These are phyloP conservation scores for Eucera pruinosa DNA, from an alignment of 2,888 invertebrate species.

Conservation along the genomic window DNA sequence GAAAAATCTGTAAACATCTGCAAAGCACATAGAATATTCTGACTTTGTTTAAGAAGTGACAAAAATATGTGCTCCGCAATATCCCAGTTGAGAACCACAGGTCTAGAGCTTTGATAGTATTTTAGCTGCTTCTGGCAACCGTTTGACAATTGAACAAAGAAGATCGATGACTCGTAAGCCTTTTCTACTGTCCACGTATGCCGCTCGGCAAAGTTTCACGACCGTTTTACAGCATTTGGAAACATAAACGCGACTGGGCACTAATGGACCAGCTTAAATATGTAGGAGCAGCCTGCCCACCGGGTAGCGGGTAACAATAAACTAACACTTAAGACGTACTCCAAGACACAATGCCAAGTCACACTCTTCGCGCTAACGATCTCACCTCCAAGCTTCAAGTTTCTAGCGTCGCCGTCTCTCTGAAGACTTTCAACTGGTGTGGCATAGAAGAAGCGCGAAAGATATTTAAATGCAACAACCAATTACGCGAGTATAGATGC, in stretches of 20 bases:
- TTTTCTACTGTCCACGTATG: constrained; percentile 13
- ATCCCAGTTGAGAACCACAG: too few species aligned
- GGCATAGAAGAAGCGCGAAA: constrained; percentile 13
- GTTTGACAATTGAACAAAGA: too few species aligned
- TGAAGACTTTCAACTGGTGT: constrained; percentile 31
- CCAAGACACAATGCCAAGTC: constrained; percentile 81
- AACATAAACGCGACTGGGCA: constrained; percentile 58
- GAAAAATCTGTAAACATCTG: too few species aligned
- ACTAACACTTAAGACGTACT: constrained; percentile 81
- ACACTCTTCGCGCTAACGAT: constrained; percentile 82
- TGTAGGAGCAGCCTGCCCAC: constrained; percentile 78
- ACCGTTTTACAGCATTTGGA: constrained; percentile 58
- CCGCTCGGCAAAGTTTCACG: constrained; percentile 11
- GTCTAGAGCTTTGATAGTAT: too few species aligned
- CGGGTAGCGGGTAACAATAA: constrained; percentile 83
- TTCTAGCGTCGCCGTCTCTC: constrained; percentile 40
- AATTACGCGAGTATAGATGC: too few species aligned
- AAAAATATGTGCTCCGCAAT: too few species aligned
- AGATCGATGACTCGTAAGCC: neutral
- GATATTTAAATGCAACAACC: constrained; percentile 7
- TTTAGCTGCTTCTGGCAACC: too few species aligned
- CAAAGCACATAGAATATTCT: too few species aligned
- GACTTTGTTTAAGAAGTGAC: too few species aligned
- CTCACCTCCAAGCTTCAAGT: constrained; percentile 75
- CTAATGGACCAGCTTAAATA: constrained; percentile 81